Base-by-base conservation (phyloP, 2,888 invertebrate genomes). In the Drosophila tanythrix region DNA sequence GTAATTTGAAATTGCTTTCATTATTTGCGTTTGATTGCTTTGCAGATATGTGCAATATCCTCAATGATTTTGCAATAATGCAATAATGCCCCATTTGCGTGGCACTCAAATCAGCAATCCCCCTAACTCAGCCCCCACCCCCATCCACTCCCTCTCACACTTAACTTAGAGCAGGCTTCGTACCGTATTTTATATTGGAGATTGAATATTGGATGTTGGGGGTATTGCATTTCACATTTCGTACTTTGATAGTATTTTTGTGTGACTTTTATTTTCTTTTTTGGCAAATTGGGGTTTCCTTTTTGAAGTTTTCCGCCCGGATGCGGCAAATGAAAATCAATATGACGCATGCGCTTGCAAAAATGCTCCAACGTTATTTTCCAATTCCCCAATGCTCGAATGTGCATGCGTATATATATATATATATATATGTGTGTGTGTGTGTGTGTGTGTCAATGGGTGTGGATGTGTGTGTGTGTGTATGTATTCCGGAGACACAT, bases 261-360 rank as follows among this genome's bases (percentile, higher is more conserved):
- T 63, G 62, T 51, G 55, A 57, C 31, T 55, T 25, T 31, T 33
- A 60, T 43, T 62, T 18, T 55, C 15, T 27, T 52, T 25, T 68
- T 72, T 59, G 79, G 61, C 85, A 88, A 84, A 79, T 88, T 88
- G 88, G 76, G 86, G 67, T 80, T 85, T 88, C 83, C 83, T 82
- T n/a, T 84, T 90, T 88, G 90, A 84, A 82, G 90, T 86, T 61
- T 58, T 60, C 63, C 63, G 52, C 57, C 52, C 75, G 76, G 70
- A 84, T 76, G 58, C 69, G 64, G 73, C 68, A 62, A 73, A 68
- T 73, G 68, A 89, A 90, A 87, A 87, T 87, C 90, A 90, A 87
- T 87, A 90, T 76, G 88, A 79, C 87, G 87, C 87, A 87, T 87
- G 87, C 87, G 87, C 87, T 79, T 76, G 76, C 83, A 58, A 50